A percentile compares a stretch with the other conserved stretches of the same genome.
Conservation (phyloP, 2,888 invertebrate genomes). For the Athalia circularis region DNA sequence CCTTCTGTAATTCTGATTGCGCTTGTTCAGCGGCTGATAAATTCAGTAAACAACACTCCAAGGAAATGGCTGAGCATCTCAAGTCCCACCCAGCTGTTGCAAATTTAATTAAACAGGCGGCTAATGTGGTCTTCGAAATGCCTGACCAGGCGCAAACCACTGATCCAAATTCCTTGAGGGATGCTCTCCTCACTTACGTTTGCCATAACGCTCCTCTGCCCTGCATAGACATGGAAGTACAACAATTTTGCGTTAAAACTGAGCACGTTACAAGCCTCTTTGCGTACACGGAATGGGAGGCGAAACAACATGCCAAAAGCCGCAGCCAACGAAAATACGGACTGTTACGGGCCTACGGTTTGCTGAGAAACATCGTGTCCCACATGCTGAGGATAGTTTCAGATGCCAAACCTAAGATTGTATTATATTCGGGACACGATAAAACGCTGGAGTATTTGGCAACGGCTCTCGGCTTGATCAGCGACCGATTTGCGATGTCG, state of each 20-base stretch:
- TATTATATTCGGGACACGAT: constrained; percentile 94
- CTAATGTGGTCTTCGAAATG: constrained; percentile 81
- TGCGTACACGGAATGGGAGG: constrained; percentile 89
- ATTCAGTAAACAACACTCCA: constrained; percentile 73
- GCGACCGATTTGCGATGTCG: constrained; percentile 79
- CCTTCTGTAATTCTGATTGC: constrained; percentile 91
- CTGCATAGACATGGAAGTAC: constrained; percentile 77
- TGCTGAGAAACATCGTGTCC: constrained; percentile 87
- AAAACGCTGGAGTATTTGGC: constrained; percentile 91
- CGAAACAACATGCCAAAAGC: constrained; percentile 80
- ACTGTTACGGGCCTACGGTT: constrained; percentile 86
- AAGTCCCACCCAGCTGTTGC: constrained; percentile 85
- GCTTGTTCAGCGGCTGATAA: constrained; percentile 84
- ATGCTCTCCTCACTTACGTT: constrained; percentile 88
- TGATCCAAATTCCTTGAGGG: constrained; percentile 85
- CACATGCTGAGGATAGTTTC: constrained; percentile 89
- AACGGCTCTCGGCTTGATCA: constrained; percentile 85
- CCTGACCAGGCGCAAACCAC: constrained; percentile 78
- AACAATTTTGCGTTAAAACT: constrained; percentile 79
- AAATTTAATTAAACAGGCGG: constrained; percentile 81
- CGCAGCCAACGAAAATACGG: constrained; percentile 75
- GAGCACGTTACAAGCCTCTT: constrained; percentile 87
- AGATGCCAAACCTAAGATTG: constrained; percentile 83
- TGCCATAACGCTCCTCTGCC: constrained; percentile 91
- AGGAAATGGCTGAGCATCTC: constrained; percentile 80